phyloP scores from a whole-genome alignment of 2,888 invertebrate genomes.

The Palloptera scutellata region DNA sequence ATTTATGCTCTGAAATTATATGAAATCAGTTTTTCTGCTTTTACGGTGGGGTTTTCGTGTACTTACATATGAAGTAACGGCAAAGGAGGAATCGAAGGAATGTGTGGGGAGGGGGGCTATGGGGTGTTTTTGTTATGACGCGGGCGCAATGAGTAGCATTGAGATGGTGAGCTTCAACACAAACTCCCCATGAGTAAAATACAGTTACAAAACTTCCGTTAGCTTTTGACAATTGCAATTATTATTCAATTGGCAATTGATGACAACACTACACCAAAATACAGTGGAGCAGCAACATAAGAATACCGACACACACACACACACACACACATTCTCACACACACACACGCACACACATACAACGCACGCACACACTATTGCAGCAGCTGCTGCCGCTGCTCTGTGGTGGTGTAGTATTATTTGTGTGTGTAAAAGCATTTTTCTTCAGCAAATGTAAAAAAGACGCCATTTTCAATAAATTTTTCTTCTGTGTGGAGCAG shows the following conservation, averaged over 20 bases:
- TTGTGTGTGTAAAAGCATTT: not conserved
- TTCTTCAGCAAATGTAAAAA: not conserved
- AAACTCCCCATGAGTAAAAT: slow-evolving; percentile 4
- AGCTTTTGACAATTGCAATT: slow-evolving; percentile 30
- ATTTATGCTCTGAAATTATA: slow-evolving; percentile 24
- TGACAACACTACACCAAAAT: slow-evolving; percentile 30
- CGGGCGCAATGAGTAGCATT: slow-evolving; percentile 24
- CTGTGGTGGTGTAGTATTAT: not conserved
- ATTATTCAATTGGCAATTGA: slow-evolving; percentile 37
- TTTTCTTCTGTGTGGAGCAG: not conserved
- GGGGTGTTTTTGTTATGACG: slow-evolving; percentile 3
- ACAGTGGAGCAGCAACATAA: not conserved
- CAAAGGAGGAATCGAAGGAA: not conserved
- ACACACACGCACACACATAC: not conserved
- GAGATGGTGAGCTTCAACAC: slow-evolving; percentile 16
- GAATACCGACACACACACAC: too few species aligned
- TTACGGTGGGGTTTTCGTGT: not conserved
- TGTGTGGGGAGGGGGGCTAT: not conserved
- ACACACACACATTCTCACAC: too few species aligned
- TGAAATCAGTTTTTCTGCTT: not conserved
- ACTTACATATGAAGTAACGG: not conserved
- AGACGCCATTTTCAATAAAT: not conserved
- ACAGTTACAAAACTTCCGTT: slow-evolving; percentile 33
- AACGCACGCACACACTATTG: not conserved
- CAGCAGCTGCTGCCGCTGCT: not conserved